phyloP scores from a whole-genome alignment of 2,797 vertebrate species.

The Labroides dimidiatus region DNA sequence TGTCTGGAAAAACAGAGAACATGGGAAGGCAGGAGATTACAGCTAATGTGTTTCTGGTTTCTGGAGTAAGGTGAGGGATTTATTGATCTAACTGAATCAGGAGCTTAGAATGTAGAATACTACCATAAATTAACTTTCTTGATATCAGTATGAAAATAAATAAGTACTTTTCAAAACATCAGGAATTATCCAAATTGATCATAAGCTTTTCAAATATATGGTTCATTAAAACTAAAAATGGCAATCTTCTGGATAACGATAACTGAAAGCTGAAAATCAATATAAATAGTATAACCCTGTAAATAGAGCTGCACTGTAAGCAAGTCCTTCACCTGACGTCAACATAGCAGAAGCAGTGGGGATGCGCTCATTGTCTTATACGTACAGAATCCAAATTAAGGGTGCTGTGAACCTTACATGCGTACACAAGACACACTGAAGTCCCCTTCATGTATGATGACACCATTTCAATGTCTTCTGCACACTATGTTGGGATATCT shows the following conservation, averaged over 20 bases:
- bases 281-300: background rate
- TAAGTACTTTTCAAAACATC: too few relatives aligned
- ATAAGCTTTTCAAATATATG: too few relatives aligned
- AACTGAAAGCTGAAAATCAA: background rate
- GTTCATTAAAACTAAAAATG: too few relatives aligned
- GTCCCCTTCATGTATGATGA: background rate
- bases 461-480: fast-evolving
- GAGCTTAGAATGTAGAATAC: background rate
- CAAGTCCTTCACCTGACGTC: background rate
- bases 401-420: fast-evolving
- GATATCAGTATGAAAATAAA: too few relatives aligned
- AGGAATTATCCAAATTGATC: too few relatives aligned
- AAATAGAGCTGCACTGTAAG: background rate
- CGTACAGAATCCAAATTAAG: fast-evolving
- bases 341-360: background rate
- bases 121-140: too few relatives aligned
- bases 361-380: background rate
- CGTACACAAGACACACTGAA: background rate
- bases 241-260: too few relatives aligned
- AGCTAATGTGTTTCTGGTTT: slow-evolving; percentile 21
- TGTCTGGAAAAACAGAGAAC: slow-evolving; percentile 82
- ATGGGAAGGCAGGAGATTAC: slow-evolving; percentile 51
- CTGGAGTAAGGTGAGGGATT: background rate
- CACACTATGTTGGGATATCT: background rate
- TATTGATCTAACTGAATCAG: too few relatives aligned